Base-by-base conservation (phyloP, 1,140 invertebrate species). In the Drosophila fuyamai region DNA sequence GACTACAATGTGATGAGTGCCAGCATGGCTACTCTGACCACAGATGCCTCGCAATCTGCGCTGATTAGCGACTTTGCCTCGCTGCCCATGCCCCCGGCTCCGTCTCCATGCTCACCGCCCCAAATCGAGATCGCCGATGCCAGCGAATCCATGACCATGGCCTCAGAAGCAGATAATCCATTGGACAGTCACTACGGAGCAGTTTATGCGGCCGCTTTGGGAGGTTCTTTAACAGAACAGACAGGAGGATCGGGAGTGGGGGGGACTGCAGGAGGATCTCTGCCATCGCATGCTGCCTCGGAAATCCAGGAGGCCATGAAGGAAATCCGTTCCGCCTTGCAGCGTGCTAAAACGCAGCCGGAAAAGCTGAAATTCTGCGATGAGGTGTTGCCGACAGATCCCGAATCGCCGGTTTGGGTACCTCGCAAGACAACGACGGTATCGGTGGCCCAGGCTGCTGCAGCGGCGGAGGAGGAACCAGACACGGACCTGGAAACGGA, bases 401-500 rank as follows among this genome's bases (percentile, higher is more conserved):
- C 86, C 0, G 88, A 92, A 8, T 92, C 91, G 1, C 92, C 92
- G 1, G 84, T 92, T 6, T 92, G 92, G 92, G 91, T 92, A 27
- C 91, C 91, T 12, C 89, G 91, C n/a, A 88, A 91, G 27, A 62
- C 53, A 10, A 50, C 55, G 1, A 18, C 63, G 3, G n/a, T 66
- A 0, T 53, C 57, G 2, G 29, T 23, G 16, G 44, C 46, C 1
- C 41, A 48, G 2, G 46, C 41, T 18, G 46, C 76, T 18, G 46
- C 76, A 6, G 16, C 50, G 0, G 80, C 89, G 6, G 92, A 92
- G 94, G 96, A 97, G 84, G 96, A 97, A 93, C 96, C 96, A 4
- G 97, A 97, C 79, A 97, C 97, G 0, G 97, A 97, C 92, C 93
- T 97, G 62, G 97, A 98, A 93, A 98, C 97, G 14, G 97, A 98